Evolutionary conservation across 37 sponge, comb jelly and placozoan species (phyloP), one percentile per base, ranked within the genome.

Genomic region (Geodia barretti): DNA sequence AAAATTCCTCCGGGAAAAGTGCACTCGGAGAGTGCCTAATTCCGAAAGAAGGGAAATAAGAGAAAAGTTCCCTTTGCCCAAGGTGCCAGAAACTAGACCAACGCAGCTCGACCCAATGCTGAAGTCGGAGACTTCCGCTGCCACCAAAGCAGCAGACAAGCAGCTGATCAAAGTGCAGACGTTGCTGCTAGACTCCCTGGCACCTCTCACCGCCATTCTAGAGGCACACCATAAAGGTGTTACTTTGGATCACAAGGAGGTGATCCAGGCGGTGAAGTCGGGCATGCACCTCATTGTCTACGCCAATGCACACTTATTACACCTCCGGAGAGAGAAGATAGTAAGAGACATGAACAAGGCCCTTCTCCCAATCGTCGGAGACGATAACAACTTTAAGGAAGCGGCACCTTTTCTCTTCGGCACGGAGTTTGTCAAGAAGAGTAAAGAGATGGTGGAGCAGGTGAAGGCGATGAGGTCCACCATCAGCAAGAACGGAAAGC

Each of bases 161-260:
- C 41, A 82, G 41, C 83, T 82, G 11, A 71, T 60, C 42, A 62
- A 82, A 54, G 17, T 29, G 1, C 74, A 73, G 39, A 21, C 73
- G 21, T 68, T 76, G 9, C 23, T 70, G 29, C 72, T 84, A 33
- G 78, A 77, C 35, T 32, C 85, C 33, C 30, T 77, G 41, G 78
- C 39, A 47, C 85, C 78, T 33, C 54, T 83, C 28, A 75, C 76
- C 54, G 11, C 76, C 59, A 69, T 77, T 3, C 42, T 84, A 28
- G 85, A 84, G 39, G 83, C 29, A 73, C 74, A 60, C n/a, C 24
- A 29, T 19, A 69, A 70, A 39, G 81, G 72, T 39, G n/a, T n/a
- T n/a, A n/a, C n/a, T n/a, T n/a, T n/a, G n/a, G n/a, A n/a, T n/a
- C n/a, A n/a, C n/a, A n/a, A n/a, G n/a, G 70, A 77, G 33, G 64